Base-by-base conservation (phyloP, 2,797 vertebrate genomes). In the Streptopelia turtur region DNA sequence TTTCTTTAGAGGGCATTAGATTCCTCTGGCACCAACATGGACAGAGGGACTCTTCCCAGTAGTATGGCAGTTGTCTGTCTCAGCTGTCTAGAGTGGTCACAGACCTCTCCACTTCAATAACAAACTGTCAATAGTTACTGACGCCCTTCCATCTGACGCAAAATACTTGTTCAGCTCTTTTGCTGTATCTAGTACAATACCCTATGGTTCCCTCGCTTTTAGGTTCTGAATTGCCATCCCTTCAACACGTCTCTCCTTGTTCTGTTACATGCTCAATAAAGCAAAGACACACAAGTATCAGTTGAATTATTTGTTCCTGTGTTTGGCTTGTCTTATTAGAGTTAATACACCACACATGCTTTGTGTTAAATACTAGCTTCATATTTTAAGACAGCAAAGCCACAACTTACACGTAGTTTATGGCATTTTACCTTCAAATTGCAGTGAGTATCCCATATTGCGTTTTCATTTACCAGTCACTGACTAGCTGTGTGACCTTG, bases 391-490 rank as follows among this genome's bases (percentile, higher is more conserved):
- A 45, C 30, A 82, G 22, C 7, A 24, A 65, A 74, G 35, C 33
- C 31, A 78, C 16, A 68, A 78, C 14, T 66, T 28, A 66, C 0
- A 3, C 6, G 61, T 4, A 27, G 28, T 47, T 78, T 28, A 78
- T 21, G 10, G 27, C 20, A 72, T 31, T 83, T 87, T 50, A 31
- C 22, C 55, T 77, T 53, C 27, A 74, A 66, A 65, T 69, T 72
- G 72, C 60, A 72, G 31, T 0, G 0, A 43, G 15, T 14, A 28
- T 14, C 23, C 70, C 1, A 27, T 8, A 60, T 0, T 24, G 24
- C 39, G 23, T 55, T 71, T 85, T 92, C 68, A 80, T 31, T 53
- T 71, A 77, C 31, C 4, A 2, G 55, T 47, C 74, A 79, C 56
- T 11, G 20, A 79, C 25, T 16, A 87, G 15, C 27, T 50, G 33